Base-by-base conservation (phyloP, 2,797 vertebrate genomes). In the Pipistrellus pygmaeus region DNA sequence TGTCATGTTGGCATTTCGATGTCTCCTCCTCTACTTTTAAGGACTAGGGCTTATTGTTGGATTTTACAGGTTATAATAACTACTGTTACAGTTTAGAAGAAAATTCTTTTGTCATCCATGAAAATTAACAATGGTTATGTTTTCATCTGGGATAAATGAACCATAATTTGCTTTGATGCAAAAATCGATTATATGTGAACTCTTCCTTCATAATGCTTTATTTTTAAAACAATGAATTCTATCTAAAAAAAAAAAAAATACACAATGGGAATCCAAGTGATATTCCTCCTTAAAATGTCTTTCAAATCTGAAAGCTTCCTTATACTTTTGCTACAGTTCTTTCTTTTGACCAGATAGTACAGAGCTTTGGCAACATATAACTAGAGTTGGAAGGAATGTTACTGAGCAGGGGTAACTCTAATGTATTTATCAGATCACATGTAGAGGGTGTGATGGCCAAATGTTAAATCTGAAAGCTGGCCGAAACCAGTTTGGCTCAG, bases 61-160 rank as follows among this genome's bases (percentile, higher is more conserved):
- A 91, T 82, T 96, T 91, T 87, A 73, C 12, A 91, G 55, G 51
- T 90, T 60, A 4, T 69, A 88, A 60, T 89, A 95, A 90, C 72
- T 81, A 85, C 25, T 57, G 78, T 57, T 60, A 32, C 87, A 81
- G 35, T 84, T 90, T 82, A 77, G 10, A 80, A 91, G 83, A 94
- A 95, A 94, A 90, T 60, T 25, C 5, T 90, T 90, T 92, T 83
- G 71, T 93, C 66, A 35, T 66, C 60, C 76, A 71, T 62, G 23
- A 35, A 95, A 93, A 95, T 87, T 87, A 95, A 88, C 53, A 92
- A 64, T 71, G 44, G 4, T 46, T 92, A 44, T 77, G 9, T 95
- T 96, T 95, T 95, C 32, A 91, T 78, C 32, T 62, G 55, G 18
- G 51, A 86, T 35, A 96, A 95, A 94, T 91, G 77, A 97, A 77